Conservation (phyloP, 2,113 vertebrate genomes). For the Lamprotornis superbus region DNA sequence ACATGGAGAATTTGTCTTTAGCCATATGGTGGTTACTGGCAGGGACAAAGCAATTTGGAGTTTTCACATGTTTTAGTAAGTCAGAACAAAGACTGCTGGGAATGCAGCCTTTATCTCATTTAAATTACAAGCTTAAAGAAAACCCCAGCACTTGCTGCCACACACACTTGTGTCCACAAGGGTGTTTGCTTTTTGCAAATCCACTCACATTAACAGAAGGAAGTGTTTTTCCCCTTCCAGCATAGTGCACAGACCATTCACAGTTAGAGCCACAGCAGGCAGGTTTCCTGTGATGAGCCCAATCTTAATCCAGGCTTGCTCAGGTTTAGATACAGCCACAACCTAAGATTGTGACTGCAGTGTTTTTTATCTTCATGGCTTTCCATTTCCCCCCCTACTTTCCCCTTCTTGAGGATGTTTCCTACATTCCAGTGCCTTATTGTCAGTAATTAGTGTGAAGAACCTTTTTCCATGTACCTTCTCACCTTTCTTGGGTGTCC, state of each 20-base stretch:
- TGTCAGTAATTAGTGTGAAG: background rate
- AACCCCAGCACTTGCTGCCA: background rate
- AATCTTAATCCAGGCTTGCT: background rate
- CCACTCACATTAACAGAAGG: background rate
- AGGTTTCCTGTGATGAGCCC: background rate
- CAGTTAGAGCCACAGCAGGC: background rate
- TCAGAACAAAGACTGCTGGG: background rate
- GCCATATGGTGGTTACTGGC: background rate
- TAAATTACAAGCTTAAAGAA: background rate
- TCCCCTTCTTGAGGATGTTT: background rate
- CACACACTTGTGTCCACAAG: background rate
- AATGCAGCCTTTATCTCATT: background rate
- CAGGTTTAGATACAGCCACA: background rate
- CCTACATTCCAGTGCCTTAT: background rate
- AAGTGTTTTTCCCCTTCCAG: background rate
- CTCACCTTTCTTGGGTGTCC: background rate
- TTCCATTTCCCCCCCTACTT: background rate
- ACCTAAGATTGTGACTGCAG: background rate
- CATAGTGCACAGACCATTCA: background rate
- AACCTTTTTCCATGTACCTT: background rate
- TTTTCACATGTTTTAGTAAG: background rate
- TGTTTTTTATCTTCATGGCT: background rate
- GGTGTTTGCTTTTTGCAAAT: background rate
- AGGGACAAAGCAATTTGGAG: background rate
- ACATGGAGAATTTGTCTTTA: background rate